A percentile compares a stretch with the other conserved stretches of the same genome.
Conservation (phyloP, 2,797 vertebrate species). For the Falco biarmicus region DNA sequence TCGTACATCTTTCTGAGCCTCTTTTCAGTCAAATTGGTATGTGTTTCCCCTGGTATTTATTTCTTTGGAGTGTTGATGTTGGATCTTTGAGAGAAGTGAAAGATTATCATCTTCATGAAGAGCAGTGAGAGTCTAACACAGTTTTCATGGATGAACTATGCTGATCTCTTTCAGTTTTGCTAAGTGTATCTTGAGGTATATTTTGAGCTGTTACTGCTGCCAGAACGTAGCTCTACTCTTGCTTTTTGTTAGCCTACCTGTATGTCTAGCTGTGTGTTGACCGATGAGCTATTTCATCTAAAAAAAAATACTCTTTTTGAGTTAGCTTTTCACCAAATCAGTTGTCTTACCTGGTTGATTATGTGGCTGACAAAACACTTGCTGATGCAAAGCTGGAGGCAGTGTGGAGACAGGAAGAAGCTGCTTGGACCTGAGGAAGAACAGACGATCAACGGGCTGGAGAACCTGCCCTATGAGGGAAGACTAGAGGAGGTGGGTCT, state of each 20-base stretch:
- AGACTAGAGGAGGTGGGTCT: background rate
- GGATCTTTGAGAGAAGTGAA: background rate
- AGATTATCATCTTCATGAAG: background rate
- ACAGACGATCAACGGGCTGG: background rate
- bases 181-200: rapidly evolving
- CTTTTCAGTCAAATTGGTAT: background rate
- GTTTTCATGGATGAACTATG: background rate
- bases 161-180: background rate
- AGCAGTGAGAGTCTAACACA: background rate
- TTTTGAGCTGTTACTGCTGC: background rate
- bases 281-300: background rate
- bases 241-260: background rate
- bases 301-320: background rate
- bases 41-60: background rate
- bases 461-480: background rate
- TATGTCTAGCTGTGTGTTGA: background rate
- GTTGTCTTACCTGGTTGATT: background rate
- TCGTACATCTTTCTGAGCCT: background rate
- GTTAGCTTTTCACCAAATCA: background rate
- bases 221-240: background rate
- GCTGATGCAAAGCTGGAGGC: background rate
- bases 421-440: background rate
- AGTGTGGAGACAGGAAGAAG: background rate
- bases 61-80: background rate
- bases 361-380: background rate